These are phyloP conservation scores for Rhysida immarginata DNA, from an alignment of 1,140 invertebrate species.

Conservation along the genomic window DNA sequence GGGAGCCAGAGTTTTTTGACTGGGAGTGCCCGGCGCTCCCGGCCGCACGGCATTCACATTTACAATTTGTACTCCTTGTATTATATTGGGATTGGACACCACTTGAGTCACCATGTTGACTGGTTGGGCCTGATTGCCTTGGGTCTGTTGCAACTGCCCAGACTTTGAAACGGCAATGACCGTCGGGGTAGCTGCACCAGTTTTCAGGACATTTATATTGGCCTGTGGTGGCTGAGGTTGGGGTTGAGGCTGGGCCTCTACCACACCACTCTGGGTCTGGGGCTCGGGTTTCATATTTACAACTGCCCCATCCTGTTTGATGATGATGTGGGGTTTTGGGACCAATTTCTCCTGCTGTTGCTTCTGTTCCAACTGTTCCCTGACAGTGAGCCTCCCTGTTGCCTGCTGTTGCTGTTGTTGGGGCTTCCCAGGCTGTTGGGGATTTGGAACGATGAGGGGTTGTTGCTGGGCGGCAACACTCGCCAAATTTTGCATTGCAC, in stretches of 20 bases:
- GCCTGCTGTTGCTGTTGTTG: conserved; percentile 7
- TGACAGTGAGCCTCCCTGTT: conserved; percentile 12
- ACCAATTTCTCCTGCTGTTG: conserved; percentile 4
- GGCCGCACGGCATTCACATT: conserved; percentile 57
- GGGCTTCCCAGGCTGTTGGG: conserved; percentile 9
- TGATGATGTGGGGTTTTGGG: not conserved
- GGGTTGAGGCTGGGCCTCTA: not conserved
- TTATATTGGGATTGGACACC: conserved; percentile 20
- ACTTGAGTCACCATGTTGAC: conserved; percentile 25
- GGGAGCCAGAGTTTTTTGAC: conserved; percentile 53
- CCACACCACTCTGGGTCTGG: not conserved
- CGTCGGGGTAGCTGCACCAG: conserved; percentile 1
- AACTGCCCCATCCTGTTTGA: not conserved
- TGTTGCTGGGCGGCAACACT: conserved; percentile 26
- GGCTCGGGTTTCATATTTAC: not conserved
- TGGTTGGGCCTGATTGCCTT: conserved; percentile 17
- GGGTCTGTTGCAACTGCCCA: conserved; percentile 12
- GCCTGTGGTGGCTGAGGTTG: not conserved
- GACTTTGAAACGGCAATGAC: not conserved
- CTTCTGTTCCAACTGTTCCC: conserved; percentile 12
- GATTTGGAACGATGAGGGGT: conserved; percentile 20
- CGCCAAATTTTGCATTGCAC: conserved; percentile 27
- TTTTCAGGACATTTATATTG: conserved; percentile 1
- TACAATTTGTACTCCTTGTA: conserved; percentile 49
- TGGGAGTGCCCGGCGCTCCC: conserved; percentile 40